Base-by-base conservation (phyloP, 1,140 invertebrate genomes). In the Lasaia peninsularis region DNA sequence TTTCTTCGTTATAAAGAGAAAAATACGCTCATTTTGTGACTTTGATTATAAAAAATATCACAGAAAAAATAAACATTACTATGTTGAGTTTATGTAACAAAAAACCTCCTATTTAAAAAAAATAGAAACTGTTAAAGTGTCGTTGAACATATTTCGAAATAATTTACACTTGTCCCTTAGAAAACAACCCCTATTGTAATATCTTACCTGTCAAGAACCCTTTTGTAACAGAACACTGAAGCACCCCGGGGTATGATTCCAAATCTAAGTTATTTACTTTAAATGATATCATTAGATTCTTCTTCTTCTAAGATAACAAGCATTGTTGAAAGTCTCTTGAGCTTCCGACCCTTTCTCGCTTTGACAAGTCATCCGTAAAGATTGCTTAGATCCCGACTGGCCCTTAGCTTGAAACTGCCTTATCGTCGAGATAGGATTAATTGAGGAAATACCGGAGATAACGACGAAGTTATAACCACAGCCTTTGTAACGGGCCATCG, bases 291-390 rank as follows among this genome's bases (percentile, higher is more conserved):
- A 84, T 86, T 84, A 82, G 67, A 75, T 81, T 83, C 78, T 85
- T 77, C 71, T 76, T 76, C 71, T 83, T 83, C 69, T 80, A 73
- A 82, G 80, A 84, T 87, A 88, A 88, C 85, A 86, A 88, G 85
- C 82, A 85, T 88, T 88, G 85, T 88, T 86, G 82, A 85, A 80
- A 82, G 75, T 86, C 81, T 85, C 84, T 83, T 73, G 78, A 82
- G 80, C 67, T 76, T 75, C 73, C 73, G 83, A 88, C 85, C 85
- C 85, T 86, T 86, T 82, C 81, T 79, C 73, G 69, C 85, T 88
- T 88, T 88, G 85, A 88, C 82, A 80, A 88, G 79, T 86, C 82
- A 82, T 77, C 81, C 82, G 82, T 88, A 70, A 88, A 88, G 82
- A 88, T 88, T 88, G 82, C 85, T 83, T 81, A 82, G 85, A 88